These are phyloP conservation scores for Drosophila lacicola DNA, from an alignment of 2,888 invertebrate species.

Conservation along the genomic window DNA sequence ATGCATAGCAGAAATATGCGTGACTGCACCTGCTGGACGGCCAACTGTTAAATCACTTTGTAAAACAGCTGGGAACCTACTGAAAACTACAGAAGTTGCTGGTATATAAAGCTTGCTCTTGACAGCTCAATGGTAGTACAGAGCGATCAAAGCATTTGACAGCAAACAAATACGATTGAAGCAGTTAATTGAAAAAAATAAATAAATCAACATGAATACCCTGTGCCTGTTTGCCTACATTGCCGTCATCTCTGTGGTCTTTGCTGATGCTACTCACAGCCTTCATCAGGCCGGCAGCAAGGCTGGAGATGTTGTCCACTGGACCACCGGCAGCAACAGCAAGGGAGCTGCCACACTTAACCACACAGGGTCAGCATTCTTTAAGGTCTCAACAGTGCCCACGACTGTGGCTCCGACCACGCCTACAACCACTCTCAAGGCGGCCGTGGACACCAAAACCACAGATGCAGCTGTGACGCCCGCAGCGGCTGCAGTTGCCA, in stretches of 20 bases:
- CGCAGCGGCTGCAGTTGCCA: conserved; percentile 13
- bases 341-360: conserved; percentile 47
- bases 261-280: conserved; percentile 24
- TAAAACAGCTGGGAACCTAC: conserved; percentile 33
- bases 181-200: background rate
- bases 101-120: conserved; percentile 20
- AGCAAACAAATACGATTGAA: conserved; percentile 4
- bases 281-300: conserved; percentile 18
- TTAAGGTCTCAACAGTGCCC: background rate
- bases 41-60: background rate
- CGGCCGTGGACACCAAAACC: background rate
- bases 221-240: conserved; percentile 13
- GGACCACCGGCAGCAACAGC: conserved; percentile 23
- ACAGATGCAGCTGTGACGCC: background rate
- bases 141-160: conserved; percentile 2
- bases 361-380: background rate
- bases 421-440: background rate
- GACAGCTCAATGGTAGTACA: conserved; percentile 18
- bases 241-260: conserved; percentile 7
- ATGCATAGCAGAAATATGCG: background rate
- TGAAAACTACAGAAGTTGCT: fast-evolving
- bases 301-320: conserved; percentile 42
- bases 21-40: background rate
- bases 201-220: conserved; percentile 31
- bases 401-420: background rate